phyloP scores from a whole-genome alignment of 2,113 vertebrate species.

The Arizona elegans region DNA sequence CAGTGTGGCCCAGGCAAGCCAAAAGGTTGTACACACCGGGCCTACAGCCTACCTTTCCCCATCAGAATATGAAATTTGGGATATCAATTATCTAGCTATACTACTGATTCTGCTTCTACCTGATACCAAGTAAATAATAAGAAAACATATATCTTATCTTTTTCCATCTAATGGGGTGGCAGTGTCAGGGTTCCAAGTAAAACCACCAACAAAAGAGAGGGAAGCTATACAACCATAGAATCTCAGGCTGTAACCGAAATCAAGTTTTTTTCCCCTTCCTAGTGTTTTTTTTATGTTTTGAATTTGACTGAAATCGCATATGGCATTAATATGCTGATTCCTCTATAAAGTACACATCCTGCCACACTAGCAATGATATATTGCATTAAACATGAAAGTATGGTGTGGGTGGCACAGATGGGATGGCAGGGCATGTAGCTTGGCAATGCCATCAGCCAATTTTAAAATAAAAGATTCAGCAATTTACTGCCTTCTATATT shows the following conservation, averaged over 20 bases:
- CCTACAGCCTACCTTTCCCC: background rate
- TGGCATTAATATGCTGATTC: background rate
- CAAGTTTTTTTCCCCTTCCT: background rate
- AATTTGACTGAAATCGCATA: background rate
- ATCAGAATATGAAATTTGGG: background rate
- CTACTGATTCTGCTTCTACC: background rate
- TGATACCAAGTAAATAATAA: background rate
- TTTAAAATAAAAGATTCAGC: background rate
- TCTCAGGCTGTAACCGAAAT: background rate
- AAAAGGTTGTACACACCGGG: background rate
- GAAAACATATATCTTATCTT: background rate
- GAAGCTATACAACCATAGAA: background rate
- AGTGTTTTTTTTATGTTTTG: background rate
- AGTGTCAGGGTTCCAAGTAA: too few relatives aligned
- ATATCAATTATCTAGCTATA: background rate
- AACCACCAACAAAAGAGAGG: too few relatives aligned
- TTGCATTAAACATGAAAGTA: background rate
- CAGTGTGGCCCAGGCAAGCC: background rate
- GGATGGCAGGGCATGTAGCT: background rate
- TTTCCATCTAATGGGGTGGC: background rate
- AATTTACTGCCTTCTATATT: background rate
- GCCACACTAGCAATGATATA: background rate
- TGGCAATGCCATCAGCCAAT: too few relatives aligned
- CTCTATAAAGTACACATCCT: background rate
- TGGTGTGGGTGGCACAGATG: background rate